Conservation (phyloP, 92 coral and sea anemone genomes). For the Parazoanthus swiftii region DNA sequence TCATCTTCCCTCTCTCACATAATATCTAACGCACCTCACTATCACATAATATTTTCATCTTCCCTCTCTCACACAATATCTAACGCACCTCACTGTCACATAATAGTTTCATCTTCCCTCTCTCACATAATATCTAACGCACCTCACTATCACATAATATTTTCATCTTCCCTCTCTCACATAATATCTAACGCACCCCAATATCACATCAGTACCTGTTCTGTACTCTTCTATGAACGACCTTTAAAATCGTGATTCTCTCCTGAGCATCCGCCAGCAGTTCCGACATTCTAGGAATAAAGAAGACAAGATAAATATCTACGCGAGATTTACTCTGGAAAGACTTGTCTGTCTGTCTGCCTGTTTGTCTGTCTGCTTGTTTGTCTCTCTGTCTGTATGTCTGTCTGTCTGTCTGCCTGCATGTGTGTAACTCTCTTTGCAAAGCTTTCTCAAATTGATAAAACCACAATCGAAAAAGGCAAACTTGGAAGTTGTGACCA, state of each 20-base stretch:
- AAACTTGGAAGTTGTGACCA: too few relatives aligned
- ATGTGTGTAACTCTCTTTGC: too few relatives aligned
- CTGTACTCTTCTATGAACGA: constrained; percentile 92
- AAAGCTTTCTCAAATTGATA: too few relatives aligned
- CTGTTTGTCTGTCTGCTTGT: too few relatives aligned
- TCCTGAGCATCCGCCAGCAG: constrained; percentile 97
- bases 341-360: too few relatives aligned
- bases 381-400: too few relatives aligned
- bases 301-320: neutral
- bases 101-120: neutral
- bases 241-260: constrained; percentile 93
- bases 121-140: neutral
- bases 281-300: constrained; percentile 81
- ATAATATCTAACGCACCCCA: neutral
- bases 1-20: neutral
- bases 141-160: neutral
- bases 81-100: neutral
- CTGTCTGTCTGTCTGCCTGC: too few relatives aligned
- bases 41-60: neutral
- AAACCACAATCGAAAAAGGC: too few relatives aligned
- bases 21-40: neutral
- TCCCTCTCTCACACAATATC: neutral
- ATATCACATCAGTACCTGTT: constrained; percentile 62
- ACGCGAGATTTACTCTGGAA: neutral
- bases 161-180: neutral